Percentiles rank a stretch among this genome's conserved stretches.
Evolutionary conservation across 2,113 vertebrate species (phyloP).

Genomic region (Haplotaxodon microlepis): DNA sequence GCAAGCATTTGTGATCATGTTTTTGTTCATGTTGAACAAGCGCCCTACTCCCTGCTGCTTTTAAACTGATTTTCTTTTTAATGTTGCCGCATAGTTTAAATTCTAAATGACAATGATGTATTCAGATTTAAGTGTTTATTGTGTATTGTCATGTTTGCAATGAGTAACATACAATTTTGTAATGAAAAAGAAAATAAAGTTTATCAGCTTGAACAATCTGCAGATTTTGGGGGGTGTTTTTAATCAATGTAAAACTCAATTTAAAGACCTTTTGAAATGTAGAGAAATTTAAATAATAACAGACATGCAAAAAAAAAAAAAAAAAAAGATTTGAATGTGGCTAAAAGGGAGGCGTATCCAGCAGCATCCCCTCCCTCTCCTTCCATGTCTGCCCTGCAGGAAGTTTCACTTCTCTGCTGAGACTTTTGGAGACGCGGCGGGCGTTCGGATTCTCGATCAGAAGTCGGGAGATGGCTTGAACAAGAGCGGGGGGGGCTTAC

Average conservation of each 20-base stretch:
- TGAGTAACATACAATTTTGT: background rate
- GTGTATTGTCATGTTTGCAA: background rate
- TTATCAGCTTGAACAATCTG: background rate
- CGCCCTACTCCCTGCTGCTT: constrained; percentile 41
- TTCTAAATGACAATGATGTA: constrained; percentile 41
- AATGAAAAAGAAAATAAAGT: background rate
- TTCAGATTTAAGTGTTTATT: background rate
- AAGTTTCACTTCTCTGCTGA: constrained; percentile 36
- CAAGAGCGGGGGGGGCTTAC: background rate
- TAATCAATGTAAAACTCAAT: background rate
- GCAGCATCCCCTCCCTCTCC: constrained; percentile 13
- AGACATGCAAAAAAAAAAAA: background rate
- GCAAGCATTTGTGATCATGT: constrained; percentile 53
- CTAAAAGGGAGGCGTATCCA: background rate
- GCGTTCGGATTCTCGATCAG: background rate
- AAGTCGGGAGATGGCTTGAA: constrained; percentile 22
- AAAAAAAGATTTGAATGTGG: background rate
- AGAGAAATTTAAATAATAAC: constrained; percentile 7
- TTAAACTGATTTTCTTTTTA: constrained; percentile 50
- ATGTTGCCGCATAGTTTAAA: constrained; percentile 3
- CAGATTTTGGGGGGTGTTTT: background rate
- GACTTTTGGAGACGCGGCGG: background rate
- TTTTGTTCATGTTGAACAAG: constrained; percentile 73
- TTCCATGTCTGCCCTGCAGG: constrained; percentile 30
- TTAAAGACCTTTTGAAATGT: background rate